These are phyloP conservation scores for Cantharis lateralis DNA, from an alignment of 2,888 invertebrate genomes.

Conservation along the genomic window DNA sequence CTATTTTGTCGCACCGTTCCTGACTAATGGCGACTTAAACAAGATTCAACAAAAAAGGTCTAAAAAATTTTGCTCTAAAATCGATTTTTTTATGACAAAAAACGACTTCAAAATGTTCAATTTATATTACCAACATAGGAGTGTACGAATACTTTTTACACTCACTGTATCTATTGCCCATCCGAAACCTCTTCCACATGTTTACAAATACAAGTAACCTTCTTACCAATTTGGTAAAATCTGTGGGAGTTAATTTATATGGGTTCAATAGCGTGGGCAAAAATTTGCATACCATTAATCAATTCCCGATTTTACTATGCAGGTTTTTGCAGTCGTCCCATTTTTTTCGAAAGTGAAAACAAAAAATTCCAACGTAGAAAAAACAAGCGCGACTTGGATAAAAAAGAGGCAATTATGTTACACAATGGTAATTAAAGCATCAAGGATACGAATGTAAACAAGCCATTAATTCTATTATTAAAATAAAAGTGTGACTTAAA, in stretches of 20 bases:
- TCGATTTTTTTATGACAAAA: too few relatives aligned
- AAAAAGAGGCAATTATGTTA: slow-evolving; percentile 14
- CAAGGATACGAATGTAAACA: slow-evolving; percentile 7
- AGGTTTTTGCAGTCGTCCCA: not conserved
- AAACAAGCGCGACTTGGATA: not conserved
- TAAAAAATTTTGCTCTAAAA: too few relatives aligned
- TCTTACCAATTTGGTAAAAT: slow-evolving; percentile 18
- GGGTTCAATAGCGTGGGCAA: slow-evolving; percentile 10
- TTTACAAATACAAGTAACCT: slow-evolving; percentile 21
- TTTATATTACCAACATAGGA: too few relatives aligned
- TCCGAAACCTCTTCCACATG: not conserved
- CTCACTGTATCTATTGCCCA: not conserved
- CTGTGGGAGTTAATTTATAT: slow-evolving; percentile 14
- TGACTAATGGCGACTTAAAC: too few relatives aligned
- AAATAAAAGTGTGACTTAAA: slow-evolving; percentile 2
- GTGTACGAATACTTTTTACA: too few relatives aligned
- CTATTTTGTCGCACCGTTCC: too few relatives aligned
- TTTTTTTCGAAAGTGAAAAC: not conserved
- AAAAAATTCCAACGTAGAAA: not conserved
- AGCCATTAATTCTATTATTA: slow-evolving; percentile 7
- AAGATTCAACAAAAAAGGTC: too few relatives aligned
- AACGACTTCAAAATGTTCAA: too few relatives aligned
- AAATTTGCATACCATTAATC: not conserved
- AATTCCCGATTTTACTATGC: not conserved
- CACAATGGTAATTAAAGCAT: slow-evolving; percentile 7